Base-by-base conservation (phyloP, 2,888 invertebrate species). In the Lasioglossum figueresi region DNA sequence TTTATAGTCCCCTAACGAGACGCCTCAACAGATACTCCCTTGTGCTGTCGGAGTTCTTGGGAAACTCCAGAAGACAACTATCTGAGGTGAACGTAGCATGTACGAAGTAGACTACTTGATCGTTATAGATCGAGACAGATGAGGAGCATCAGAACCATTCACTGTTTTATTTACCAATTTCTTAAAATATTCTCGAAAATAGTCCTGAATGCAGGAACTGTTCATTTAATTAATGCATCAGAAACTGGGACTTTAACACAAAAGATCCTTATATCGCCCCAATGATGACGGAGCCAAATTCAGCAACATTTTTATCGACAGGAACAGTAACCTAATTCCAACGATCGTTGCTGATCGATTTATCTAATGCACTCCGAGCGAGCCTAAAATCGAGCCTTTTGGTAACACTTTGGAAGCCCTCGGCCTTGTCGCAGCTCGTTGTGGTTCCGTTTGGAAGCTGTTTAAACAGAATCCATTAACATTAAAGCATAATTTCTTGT, bases 311-410 rank as follows among this genome's bases (percentile, higher is more conserved):
- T 56, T 56, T 56, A 56, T n/a, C 8, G n/a, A n/a, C 45, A 79
- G 23, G 8, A 5, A 34, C 43, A 75, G 76, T 90, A 90, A 88
- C 76, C 71, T 77, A 70, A 84, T 90, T 88, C 45, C 76, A 74
- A 76, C 82, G 88, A 87, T 86, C 89, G 86, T 76, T 85, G 84
- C n/a, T 85, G 87, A 90, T 88, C 79, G 88, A 84, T 77, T 88
- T 79, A 79, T 63, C 85, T 83, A 82, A 88, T 87, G 89, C 88
- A 88, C 89, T 79, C 71, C 75, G 83, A 84, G 90, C 88, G 85
- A 90, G 85, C 66, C 80, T 73, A 76, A 85, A 81, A 76, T 77
- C 79, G 84, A 82, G 80, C 78, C 79, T 75, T 66, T 68, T 27
- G 71, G 45, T 68, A 72, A 71, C 74, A 71, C 56, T 73, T 75